Evolutionary conservation across 2,888 invertebrate genomes (phyloP), one percentile per base, ranked within the genome.

Genomic region (Kuschelorhynchus macadamiae): DNA sequence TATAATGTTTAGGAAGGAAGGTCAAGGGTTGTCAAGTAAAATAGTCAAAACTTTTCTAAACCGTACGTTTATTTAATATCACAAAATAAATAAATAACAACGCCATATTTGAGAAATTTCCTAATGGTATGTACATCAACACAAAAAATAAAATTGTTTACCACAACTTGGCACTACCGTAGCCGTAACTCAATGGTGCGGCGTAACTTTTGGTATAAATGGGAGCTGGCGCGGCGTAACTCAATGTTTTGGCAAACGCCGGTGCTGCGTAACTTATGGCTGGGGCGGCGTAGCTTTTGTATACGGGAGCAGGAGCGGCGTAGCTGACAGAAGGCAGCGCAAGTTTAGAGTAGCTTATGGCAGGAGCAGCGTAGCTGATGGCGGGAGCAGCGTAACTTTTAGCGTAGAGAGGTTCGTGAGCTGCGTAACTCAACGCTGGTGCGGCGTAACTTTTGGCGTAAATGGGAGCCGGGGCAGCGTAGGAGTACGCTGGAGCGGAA

Each of bases 151-250:
- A n/a, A n/a, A n/a, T 11, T 9, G 3, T 42, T 16, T 42, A 42
- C 42, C 42, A 42, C 16, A 42, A 42, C 18, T 42, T 42, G 9
- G 14, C 14, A 18, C 42, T 60, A 18, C 69, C 42, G 46, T 70
- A 62, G 39, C 71, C 68, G 18, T 60, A 32, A 47, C 66, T 66
- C 33, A 71, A 47, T 14, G 74, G 72, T 18, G 71, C 71, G 8
- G 71, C 61, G 17, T 50, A 50, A 11, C 50, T 39, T 21, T 50
- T 50, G 41, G 53, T 46, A 18, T 39, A 33, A 39, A 30, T 9
- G 3, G 55, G 55, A 14, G 60, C 42, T 0, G 59, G 44, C 12
- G 61, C 60, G 1, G 59, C 30, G 11, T 47, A 56, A 18, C 36
- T 44, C 57, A 25, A 25, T 25, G 49, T n/a, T 11, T 30, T 33